Evolutionary conservation across 2,888 invertebrate genomes (phyloP).

Genomic region (Yponomeuta cagnagella): DNA sequence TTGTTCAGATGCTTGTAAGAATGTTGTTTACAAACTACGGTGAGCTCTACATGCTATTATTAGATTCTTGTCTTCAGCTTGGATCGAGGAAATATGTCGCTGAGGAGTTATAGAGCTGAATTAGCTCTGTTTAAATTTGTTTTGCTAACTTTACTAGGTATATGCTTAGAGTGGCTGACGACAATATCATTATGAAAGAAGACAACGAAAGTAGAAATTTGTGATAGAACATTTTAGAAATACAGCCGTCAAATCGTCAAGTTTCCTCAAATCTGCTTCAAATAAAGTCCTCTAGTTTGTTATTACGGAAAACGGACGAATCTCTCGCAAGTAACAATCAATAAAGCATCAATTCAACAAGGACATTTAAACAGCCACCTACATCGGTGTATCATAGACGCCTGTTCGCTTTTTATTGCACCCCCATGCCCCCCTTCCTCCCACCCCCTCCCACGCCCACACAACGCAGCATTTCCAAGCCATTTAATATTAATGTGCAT

Average conservation of each 20-base stretch:
- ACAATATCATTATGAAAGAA: too few species aligned
- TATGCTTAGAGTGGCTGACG: too few species aligned
- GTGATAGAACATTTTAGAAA: too few species aligned
- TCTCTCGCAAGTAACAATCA: background rate
- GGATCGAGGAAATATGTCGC: background rate
- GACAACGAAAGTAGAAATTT: too few species aligned
- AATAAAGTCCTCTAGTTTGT: too few species aligned
- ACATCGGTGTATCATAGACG: conserved; percentile 52
- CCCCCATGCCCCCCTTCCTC: conserved; percentile 33
- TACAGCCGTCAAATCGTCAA: too few species aligned
- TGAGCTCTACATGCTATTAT: background rate
- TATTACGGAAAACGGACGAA: background rate
- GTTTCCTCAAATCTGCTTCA: too few species aligned
- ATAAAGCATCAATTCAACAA: conserved; percentile 3
- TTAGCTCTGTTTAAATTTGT: too few species aligned
- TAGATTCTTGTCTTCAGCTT: background rate
- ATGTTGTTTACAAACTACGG: conserved; percentile 26
- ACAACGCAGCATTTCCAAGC: conserved; percentile 75
- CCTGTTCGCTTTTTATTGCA: conserved; percentile 62
- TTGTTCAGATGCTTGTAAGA: conserved; percentile 50
- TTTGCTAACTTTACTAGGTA: too few species aligned
- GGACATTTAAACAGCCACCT: conserved; percentile 22
- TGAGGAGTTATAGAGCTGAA: too few species aligned
- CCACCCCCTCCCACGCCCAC: conserved; percentile 35
- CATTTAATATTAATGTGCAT: conserved; percentile 78